Percentiles rank a stretch among this genome's conserved stretches.
Evolutionary conservation across 2,113 vertebrate species (phyloP).

Genomic region (Uria aalge): DNA sequence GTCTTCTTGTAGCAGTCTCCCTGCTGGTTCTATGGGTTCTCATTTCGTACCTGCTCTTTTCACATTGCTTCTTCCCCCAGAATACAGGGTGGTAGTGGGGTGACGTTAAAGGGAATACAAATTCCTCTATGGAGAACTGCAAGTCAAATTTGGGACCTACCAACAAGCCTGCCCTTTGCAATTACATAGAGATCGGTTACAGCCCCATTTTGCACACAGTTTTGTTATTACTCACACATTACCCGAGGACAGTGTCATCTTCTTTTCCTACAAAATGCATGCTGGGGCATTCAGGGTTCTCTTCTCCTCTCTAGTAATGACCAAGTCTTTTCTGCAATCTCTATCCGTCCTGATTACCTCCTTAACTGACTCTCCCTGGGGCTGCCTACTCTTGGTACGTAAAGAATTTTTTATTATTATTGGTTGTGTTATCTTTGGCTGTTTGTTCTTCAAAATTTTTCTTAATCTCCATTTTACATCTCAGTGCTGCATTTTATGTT

Average conservation of each 20-base stretch:
- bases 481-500: conserved; percentile 46
- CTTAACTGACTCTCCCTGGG: conserved; percentile 42
- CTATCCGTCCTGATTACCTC: conserved; percentile 37
- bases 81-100: not conserved
- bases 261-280: not conserved
- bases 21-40: not conserved
- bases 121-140: not conserved
- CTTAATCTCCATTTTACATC: conserved; percentile 54
- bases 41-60: not conserved
- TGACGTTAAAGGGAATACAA: not conserved
- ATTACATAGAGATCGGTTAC: not conserved
- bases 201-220: not conserved
- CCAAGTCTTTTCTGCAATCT: conserved; percentile 29
- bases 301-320: conserved; percentile 26
- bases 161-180: not conserved
- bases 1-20: not conserved
- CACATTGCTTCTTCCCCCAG: not conserved
- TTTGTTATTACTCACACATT: conserved; percentile 23
- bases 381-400: conserved; percentile 21
- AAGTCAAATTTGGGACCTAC: not conserved
- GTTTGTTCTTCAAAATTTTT: conserved; percentile 54
- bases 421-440: conserved; percentile 51
- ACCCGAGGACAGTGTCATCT: not conserved
- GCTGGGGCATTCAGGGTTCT: not conserved
- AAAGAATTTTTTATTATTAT: conserved; percentile 65